Evolutionary conservation across 2,113 vertebrate species (phyloP), one percentile per base, ranked within the genome.

Genomic region (Leptodactylus fuscus): DNA sequence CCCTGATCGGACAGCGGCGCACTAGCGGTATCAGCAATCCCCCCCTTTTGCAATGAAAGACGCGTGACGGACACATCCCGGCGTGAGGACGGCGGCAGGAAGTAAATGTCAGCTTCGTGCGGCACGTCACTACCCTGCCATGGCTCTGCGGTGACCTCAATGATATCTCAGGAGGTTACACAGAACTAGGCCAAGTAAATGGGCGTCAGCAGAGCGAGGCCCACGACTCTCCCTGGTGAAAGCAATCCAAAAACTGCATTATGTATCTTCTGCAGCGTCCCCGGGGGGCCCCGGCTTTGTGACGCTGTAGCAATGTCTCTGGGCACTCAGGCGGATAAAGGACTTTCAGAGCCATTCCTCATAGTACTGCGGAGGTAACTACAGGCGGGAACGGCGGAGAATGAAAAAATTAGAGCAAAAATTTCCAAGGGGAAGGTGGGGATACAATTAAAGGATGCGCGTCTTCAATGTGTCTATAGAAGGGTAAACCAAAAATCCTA

Each of bases 241-340:
- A 76, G 49, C 38, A 44, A 46, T 46, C 53, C 49, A 53, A 55
- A 55, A 60, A 46, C 60, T 65, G 80, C 80, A 69, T 81, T 27
- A 46, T 46, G 38, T 67, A 46, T 81, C 58, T n/a, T 44, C 7
- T 22, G 24, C n/a, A 18, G n/a, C 18, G 34, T 62, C 55, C 78
- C 78, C 32, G 11, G 41, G n/a, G 60, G 79, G 10, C 20, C 22
- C n/a, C 11, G 24, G 38, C 8, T 20, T 49, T 81, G 60, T 81
- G 80, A 81, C 60, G 80, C 60, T 3, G 27, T 32, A 67, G 60
- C 6, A n/a, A 55, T 20, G 16, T 67, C 58, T 81, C 58, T 46
- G 41, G 38, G 60, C 80, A 32, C 80, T 69, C 80, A 69, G n/a
- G 80, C n/a, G 60, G 80, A 67, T 48, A 81, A 65, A 67, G 29